A percentile compares a stretch with the other conserved stretches of the same genome.
These are phyloP conservation scores for Zaprionus gabonicus DNA, from an alignment of 1,140 invertebrate species.

Conservation along the genomic window DNA sequence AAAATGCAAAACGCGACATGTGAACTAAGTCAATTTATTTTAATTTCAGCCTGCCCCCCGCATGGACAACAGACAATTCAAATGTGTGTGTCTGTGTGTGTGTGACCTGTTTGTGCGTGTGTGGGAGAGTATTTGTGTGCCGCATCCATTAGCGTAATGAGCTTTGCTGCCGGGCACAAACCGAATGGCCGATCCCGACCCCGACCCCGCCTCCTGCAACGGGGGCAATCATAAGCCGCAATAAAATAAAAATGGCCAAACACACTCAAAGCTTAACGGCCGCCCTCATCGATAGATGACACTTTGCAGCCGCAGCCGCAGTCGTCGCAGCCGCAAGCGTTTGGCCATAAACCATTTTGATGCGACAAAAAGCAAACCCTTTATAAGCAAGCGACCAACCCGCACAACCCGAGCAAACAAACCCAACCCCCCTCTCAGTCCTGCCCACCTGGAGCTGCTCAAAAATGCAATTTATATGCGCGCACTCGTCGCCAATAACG, in stretches of 20 bases:
- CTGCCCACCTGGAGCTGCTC: conserved; percentile 67
- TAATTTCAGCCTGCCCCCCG: conserved; percentile 53
- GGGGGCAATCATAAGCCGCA: conserved; percentile 47
- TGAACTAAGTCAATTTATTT: conserved; percentile 75
- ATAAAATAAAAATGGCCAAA: conserved; percentile 70
- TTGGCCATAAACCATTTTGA: conserved; percentile 77
- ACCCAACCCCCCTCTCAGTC: conserved; percentile 13
- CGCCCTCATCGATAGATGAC: conserved; percentile 72
- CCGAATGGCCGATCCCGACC: not conserved
- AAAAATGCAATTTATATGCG: conserved; percentile 82
- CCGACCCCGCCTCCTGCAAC: conserved; percentile 3
- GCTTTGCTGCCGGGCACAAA: conserved; percentile 56
- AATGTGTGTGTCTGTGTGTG: conserved; percentile 35
- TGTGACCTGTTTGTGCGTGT: not conserved
- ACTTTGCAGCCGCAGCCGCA: conserved; percentile 61
- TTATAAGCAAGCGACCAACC: conserved; percentile 27
- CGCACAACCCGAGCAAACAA: conserved; percentile 1
- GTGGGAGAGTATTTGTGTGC: conserved; percentile 25
- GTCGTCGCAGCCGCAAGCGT: not conserved
- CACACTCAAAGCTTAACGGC: conserved; percentile 73
- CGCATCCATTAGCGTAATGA: conserved; percentile 76
- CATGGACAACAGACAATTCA: not conserved
- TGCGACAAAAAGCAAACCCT: conserved; percentile 36
- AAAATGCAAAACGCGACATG: conserved; percentile 59
- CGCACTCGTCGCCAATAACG: conserved; percentile 62